Percentiles rank a stretch among this genome's conserved stretches.
Evolutionary conservation across 2,797 vertebrate genomes (phyloP).

Genomic region (Discoglossus pictus): DNA sequence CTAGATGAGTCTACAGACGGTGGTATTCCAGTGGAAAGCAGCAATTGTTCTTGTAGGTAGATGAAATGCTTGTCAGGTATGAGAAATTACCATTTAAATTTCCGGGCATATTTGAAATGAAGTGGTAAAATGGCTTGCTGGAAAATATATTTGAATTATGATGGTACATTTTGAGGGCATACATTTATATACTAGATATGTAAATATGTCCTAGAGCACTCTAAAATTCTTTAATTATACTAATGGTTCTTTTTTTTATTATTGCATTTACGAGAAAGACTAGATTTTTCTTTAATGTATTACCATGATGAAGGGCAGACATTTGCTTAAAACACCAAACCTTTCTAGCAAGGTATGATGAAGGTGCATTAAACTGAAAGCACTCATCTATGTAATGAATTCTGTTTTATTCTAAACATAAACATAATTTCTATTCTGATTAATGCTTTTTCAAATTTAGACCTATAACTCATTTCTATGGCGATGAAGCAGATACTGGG

Average conservation of each 20-base stretch:
- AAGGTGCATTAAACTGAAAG: constrained; percentile 6
- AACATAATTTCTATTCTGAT: constrained; percentile 13
- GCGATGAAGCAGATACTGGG: background rate
- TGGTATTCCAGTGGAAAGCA: constrained; percentile 1
- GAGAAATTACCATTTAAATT: constrained; percentile 29
- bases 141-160: constrained; percentile 35
- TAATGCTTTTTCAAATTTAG: constrained; percentile 2
- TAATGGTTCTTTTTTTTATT: background rate
- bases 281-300: constrained; percentile 12
- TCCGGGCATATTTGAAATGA: background rate
- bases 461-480: background rate
- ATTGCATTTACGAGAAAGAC: constrained; percentile 18
- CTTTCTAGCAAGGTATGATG: constrained; percentile 1
- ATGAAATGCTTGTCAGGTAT: constrained; percentile 24
- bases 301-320: constrained; percentile 25
- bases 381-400: constrained; percentile 2
- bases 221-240: background rate
- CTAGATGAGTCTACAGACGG: background rate
- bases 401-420: constrained; percentile 8
- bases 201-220: constrained; percentile 14
- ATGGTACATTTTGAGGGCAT: constrained; percentile 8
- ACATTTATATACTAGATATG: constrained; percentile 28
- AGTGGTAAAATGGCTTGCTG: constrained; percentile 28
- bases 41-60: background rate
- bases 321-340: constrained; percentile 22